Base-by-base conservation (phyloP, 2,113 vertebrate genomes). In the Dinomys branickii region DNA sequence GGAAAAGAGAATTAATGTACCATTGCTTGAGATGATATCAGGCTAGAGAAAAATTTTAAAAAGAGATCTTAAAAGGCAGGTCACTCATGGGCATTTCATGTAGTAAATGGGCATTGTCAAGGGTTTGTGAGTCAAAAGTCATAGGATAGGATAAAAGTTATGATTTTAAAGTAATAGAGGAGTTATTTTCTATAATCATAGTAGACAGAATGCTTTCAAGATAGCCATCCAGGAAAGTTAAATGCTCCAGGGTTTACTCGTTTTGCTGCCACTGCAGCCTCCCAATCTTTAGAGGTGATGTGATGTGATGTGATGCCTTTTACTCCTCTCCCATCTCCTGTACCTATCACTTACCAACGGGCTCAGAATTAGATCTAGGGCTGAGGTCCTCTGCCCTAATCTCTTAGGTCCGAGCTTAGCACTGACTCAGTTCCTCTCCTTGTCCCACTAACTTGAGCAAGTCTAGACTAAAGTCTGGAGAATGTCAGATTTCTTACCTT, bases 111-210 rank as follows among this genome's bases (percentile, higher is more conserved):
- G 24, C 85, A 52, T 69, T 94, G 84, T 81, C 69, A 92, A 67
- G 84, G 94, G 61, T 56, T 71, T 94, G 54, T 73, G n/a, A 92
- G 85, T 80, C 69, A 95, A 75, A 94, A 85, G 65, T n/a, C 47
- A 26, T 67, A 35, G 47, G 52, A 26, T 67, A 35, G 47, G 52
- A 75, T 91, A 58, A 63, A 97, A 96, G 26, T 13, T 88, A 10
- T 88, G 20, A 80, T 20, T 85, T 71, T 5, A 83, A 80, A 95
- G 88, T 65, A 92, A 80, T 65, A 89, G 22, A 26, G 78, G 59
- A 90, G 41, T 81, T 96, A 65, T 80, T 61, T 56, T 41, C 38
- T 82, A 44, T 87, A 87, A 92, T 28, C 71, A 47, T 4, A 41
- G 35, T 58, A 61, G 59, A 85, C 35, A 56, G 61, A 41, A 41